Evolutionary conservation across 1,140 invertebrate genomes (phyloP).

Genomic region (Cotesia typhae): DNA sequence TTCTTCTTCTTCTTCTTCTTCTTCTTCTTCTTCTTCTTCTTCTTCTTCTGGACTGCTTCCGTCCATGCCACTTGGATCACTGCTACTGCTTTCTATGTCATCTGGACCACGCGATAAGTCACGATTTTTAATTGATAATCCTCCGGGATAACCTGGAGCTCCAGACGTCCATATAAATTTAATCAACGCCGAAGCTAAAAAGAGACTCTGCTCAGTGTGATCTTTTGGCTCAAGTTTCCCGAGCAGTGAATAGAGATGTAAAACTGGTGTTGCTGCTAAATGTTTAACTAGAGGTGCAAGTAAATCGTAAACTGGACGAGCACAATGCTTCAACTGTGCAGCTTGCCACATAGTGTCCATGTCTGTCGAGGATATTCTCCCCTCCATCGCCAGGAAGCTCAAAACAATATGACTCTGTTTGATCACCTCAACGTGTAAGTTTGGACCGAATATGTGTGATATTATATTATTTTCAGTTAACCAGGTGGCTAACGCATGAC

Average conservation of each 20-base stretch:
- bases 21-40: slow-evolving; percentile 72
- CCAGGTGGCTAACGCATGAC: slow-evolving; percentile 87
- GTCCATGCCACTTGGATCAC: slow-evolving; percentile 74
- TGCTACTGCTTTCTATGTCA: slow-evolving; percentile 64
- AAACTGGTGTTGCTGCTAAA: slow-evolving; percentile 84
- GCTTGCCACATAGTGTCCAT: slow-evolving; percentile 94
- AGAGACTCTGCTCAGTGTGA: slow-evolving; percentile 92
- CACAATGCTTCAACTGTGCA: slow-evolving; percentile 92
- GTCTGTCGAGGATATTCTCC: slow-evolving; percentile 88
- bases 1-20: slow-evolving; percentile 70
- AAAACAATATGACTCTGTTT: slow-evolving; percentile 94
- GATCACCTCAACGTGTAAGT: slow-evolving; percentile 93
- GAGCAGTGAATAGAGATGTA: slow-evolving; percentile 86
- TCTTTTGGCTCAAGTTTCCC: slow-evolving; percentile 87
- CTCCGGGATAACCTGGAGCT: slow-evolving; percentile 65
- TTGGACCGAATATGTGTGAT: slow-evolving; percentile 94
- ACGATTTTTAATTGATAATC: slow-evolving; percentile 60
- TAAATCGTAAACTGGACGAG: slow-evolving; percentile 91
- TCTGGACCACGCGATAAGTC: slow-evolving; percentile 49
- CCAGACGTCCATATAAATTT: slow-evolving; percentile 89
- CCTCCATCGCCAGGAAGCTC: slow-evolving; percentile 91
- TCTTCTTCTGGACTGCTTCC: slow-evolving; percentile 81
- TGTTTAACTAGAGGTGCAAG: slow-evolving; percentile 90
- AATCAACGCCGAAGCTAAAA: slow-evolving; percentile 86
- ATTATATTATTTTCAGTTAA: slow-evolving; percentile 91